Conservation (phyloP, 2,888 invertebrate genomes). For the Dasysyrphus albostriatus region DNA sequence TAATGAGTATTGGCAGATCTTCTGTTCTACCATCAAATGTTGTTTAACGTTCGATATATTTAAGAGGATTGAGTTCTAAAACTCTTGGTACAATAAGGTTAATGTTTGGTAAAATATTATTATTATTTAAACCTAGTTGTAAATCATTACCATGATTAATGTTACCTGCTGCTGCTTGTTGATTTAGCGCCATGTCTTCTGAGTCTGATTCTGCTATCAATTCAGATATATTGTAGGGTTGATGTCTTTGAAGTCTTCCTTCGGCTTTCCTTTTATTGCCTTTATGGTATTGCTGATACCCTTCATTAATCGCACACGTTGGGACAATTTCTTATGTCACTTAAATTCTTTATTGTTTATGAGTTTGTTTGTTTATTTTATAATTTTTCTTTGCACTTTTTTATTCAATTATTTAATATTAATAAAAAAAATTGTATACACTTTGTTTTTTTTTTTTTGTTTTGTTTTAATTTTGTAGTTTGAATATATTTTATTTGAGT, state of each 20-base stretch:
- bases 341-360: too few relatives aligned
- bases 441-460: not conserved
- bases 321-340: slow-evolving; percentile 7
- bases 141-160: not conserved
- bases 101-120: slow-evolving; percentile 15
- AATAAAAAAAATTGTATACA: not conserved
- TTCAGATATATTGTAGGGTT: not conserved
- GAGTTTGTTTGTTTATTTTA: too few relatives aligned
- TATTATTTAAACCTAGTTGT: not conserved
- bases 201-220: too few relatives aligned
- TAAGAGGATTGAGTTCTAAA: too few relatives aligned
- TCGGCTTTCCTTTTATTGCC: slow-evolving; percentile 2
- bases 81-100: slow-evolving; percentile 1
- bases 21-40: slow-evolving; percentile 42
- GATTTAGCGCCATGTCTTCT: slow-evolving; percentile 14
- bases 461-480: not conserved
- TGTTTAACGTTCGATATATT: slow-evolving; percentile 27
- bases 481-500: not conserved
- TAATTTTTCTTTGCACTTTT: too few relatives aligned
- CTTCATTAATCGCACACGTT: slow-evolving; percentile 5
- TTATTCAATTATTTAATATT: too few relatives aligned
- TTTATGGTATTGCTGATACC: too few relatives aligned
- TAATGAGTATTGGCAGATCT: slow-evolving; percentile 39
- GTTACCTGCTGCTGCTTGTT: slow-evolving; percentile 4
- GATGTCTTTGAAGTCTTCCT: slow-evolving; percentile 7